Conservation (phyloP, 2,113 vertebrate genomes). For the Actinemys pallida region DNA sequence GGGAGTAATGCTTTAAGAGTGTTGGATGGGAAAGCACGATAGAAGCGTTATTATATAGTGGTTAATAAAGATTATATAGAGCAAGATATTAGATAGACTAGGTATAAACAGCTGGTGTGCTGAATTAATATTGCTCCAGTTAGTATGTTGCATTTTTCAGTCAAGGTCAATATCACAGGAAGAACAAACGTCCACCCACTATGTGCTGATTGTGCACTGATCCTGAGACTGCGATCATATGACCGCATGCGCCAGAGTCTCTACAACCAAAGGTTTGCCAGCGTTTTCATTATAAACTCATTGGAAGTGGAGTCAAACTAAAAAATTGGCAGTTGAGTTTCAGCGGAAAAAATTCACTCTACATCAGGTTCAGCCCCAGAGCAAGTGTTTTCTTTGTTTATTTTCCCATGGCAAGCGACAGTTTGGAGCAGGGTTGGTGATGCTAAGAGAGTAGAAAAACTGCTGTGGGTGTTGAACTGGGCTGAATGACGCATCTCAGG, state of each 20-base stretch:
- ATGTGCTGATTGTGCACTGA: not conserved
- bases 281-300: rapidly evolving
- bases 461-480: rapidly evolving
- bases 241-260: not conserved
- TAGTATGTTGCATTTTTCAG: not conserved
- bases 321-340: not conserved
- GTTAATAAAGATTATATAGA: not conserved
- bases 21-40: not conserved
- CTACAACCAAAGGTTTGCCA: rapidly evolving
- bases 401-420: not conserved
- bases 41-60: not conserved
- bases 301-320: not conserved
- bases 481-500: not conserved
- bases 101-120: not conserved
- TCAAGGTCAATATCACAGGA: not conserved
- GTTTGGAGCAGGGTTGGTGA: not conserved
- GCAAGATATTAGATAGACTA: not conserved
- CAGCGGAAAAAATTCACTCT: not conserved
- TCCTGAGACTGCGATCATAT: rapidly evolving
- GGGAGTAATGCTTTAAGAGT: not conserved
- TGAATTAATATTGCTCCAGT: not conserved
- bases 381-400: not conserved
- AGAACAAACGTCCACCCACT: not conserved
- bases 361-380: not conserved
- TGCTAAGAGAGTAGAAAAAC: not conserved